Evolutionary conservation across 2,888 invertebrate species (phyloP).

Genomic region (Catocala nupta): DNA sequence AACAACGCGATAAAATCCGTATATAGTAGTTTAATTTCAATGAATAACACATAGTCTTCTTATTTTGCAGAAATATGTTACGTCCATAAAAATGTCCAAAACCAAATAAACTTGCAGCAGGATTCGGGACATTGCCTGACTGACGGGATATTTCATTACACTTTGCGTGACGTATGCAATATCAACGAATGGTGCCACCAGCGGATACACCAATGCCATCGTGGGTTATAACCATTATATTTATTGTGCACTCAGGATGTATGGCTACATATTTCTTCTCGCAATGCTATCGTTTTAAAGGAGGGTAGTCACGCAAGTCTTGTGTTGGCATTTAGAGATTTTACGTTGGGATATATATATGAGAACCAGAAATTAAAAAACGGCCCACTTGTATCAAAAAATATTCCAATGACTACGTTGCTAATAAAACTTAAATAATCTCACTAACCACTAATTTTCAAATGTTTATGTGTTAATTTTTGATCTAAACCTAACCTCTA

Average conservation of each 20-base stretch:
- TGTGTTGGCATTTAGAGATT: background rate
- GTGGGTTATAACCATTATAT: conserved; percentile 26
- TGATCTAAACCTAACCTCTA: too few species aligned
- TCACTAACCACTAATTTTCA: too few species aligned
- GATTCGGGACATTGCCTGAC: conserved; percentile 13
- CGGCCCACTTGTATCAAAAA: too few species aligned
- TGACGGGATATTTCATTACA: background rate
- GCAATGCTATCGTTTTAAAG: conserved; percentile 12
- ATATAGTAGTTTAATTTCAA: too few species aligned
- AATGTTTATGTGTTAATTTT: too few species aligned
- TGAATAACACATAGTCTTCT: too few species aligned
- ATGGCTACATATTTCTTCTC: conserved; percentile 20
- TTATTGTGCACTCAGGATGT: conserved; percentile 22
- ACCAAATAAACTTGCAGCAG: background rate
- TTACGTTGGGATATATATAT: too few species aligned
- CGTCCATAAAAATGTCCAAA: background rate
- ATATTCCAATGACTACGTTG: too few species aligned
- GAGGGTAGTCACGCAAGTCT: conserved; percentile 16
- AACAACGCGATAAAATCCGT: too few species aligned
- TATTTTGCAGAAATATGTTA: too few species aligned
- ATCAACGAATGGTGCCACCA: conserved; percentile 21
- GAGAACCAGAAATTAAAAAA: too few species aligned
- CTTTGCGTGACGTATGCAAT: conserved; percentile 32
- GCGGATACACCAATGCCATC: conserved; percentile 19
- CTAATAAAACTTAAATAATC: too few species aligned